These are phyloP conservation scores for Chaetophractus vellerosus DNA, from an alignment of 2,797 vertebrate species.

Conservation along the genomic window DNA sequence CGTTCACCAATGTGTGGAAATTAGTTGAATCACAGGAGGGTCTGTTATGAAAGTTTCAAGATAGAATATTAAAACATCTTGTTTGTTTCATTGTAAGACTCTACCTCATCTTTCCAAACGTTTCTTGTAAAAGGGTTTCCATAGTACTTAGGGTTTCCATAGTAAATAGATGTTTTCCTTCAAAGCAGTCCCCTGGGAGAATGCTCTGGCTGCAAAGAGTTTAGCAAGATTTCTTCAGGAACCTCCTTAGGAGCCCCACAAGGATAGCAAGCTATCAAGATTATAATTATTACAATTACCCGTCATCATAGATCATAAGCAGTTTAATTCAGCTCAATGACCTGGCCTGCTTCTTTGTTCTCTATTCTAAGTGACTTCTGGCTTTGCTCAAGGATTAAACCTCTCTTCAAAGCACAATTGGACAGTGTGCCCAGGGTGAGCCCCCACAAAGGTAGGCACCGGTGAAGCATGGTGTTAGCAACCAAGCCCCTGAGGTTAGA, in stretches of 20 bases:
- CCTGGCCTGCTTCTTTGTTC: conserved; percentile 29
- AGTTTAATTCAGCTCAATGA: conserved; percentile 73
- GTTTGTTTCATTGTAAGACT: neutral
- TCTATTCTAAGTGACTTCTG: conserved; percentile 42
- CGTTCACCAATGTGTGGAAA: neutral
- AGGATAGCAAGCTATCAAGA: conserved; percentile 77
- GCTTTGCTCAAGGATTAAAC: conserved; percentile 7
- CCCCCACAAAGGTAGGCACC: too few species aligned
- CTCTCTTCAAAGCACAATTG: neutral
- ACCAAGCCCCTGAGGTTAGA: neutral
- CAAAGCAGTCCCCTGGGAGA: neutral
- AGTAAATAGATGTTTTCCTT: conserved; percentile 60
- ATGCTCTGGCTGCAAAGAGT: conserved; percentile 28
- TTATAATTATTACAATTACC: conserved; percentile 81
- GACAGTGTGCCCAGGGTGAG: neutral
- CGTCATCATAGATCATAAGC: conserved; percentile 79
- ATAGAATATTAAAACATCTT: neutral
- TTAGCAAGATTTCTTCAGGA: conserved; percentile 74
- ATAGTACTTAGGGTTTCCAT: conserved; percentile 30
- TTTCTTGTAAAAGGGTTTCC: conserved; percentile 52
- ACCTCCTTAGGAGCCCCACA: conserved; percentile 62
- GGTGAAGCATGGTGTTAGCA: fast-evolving
- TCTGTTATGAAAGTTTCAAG: neutral
- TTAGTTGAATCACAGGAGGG: neutral
- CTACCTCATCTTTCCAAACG: neutral